phyloP scores from a whole-genome alignment of 2,113 vertebrate genomes.

The Cygnus atratus region DNA sequence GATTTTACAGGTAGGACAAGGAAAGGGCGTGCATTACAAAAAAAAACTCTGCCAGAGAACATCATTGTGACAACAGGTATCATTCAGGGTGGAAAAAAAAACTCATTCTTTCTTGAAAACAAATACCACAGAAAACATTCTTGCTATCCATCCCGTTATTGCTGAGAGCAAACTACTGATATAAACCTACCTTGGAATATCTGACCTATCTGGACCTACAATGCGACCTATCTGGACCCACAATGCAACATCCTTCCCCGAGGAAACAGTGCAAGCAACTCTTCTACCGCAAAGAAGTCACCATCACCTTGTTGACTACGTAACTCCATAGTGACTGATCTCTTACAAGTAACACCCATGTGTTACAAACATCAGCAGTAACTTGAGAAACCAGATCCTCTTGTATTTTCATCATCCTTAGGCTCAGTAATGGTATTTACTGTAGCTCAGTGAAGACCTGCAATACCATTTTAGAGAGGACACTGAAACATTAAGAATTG shows the following conservation, averaged over 20 bases:
- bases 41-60: not conserved
- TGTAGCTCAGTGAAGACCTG: not conserved
- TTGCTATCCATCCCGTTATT: slow-evolving; percentile 25
- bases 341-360: slow-evolving; percentile 14
- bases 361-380: slow-evolving; percentile 61
- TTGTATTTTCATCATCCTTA: slow-evolving; percentile 10
- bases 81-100: not conserved
- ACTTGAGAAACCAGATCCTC: slow-evolving; percentile 49
- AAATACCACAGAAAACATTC: slow-evolving; percentile 21
- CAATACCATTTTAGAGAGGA: not conserved
- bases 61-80: slow-evolving; percentile 12
- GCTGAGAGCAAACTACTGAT: slow-evolving; percentile 28
- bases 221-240: slow-evolving; percentile 46
- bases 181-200: slow-evolving; percentile 4
- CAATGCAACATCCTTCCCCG: not conserved
- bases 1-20: not conserved
- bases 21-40: not conserved
- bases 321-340: slow-evolving; percentile 39
- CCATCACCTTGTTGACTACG: slow-evolving; percentile 24
- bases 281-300: slow-evolving; percentile 20
- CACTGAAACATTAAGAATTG: not conserved
- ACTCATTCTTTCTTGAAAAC: not conserved
- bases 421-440: not conserved
- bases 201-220: slow-evolving; percentile 47
- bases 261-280: slow-evolving; percentile 26